Percentiles rank a stretch among this genome's conserved stretches.
Evolutionary conservation across 2,113 vertebrate genomes (phyloP).

Genomic region (Regulus satrapa): DNA sequence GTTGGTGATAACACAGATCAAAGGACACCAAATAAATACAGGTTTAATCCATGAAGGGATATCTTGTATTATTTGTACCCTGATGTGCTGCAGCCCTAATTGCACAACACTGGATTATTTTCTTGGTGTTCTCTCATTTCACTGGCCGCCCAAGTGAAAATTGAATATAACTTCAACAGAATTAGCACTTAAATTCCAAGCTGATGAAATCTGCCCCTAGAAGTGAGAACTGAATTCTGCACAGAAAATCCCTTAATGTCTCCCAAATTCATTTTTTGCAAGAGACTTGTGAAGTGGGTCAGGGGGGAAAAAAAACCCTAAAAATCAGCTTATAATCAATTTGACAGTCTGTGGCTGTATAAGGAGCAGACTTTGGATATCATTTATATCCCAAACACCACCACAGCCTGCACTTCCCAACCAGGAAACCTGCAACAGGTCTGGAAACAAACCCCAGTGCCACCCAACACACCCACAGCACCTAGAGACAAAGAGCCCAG

Average conservation of each 20-base stretch:
- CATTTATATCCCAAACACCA: background rate
- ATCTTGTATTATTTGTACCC: background rate
- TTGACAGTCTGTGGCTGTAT: background rate
- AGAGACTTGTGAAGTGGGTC: background rate
- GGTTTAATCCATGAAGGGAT: background rate
- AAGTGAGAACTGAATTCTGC: background rate
- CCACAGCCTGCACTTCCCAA: background rate
- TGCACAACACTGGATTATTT: constrained; percentile 41
- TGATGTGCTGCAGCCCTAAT: background rate
- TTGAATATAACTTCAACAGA: constrained; percentile 51
- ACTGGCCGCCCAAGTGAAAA: constrained; percentile 54
- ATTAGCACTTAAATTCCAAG: constrained; percentile 46
- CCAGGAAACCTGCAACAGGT: background rate
- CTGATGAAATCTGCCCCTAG: background rate
- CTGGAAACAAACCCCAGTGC: background rate
- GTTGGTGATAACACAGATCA: background rate
- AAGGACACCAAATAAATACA: background rate
- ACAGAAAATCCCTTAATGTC: background rate
- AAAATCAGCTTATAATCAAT: background rate
- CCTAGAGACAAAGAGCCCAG: background rate
- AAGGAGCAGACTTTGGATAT: background rate
- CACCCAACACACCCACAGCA: background rate
- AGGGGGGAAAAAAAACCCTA: background rate
- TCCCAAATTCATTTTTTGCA: constrained; percentile 25
- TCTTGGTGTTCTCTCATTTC: constrained; percentile 28